Evolutionary conservation across 2,797 vertebrate genomes (phyloP).

Genomic region (Gymnothorax javanicus): DNA sequence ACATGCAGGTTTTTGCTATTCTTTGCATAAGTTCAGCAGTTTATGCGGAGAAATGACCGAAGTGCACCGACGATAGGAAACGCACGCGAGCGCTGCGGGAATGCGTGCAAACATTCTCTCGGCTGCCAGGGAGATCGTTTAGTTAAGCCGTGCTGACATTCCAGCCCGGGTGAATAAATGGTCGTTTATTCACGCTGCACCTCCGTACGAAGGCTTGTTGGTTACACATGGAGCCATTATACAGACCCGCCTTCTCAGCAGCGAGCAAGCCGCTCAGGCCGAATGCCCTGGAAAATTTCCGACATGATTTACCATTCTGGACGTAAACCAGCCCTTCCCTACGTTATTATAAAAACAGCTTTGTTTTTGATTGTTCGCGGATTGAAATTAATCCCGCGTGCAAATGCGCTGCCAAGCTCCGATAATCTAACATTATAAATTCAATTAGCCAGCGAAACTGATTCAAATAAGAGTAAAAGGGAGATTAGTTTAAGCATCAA

Average conservation of each 20-base stretch:
- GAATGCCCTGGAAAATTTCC: neutral
- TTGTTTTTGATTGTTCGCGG: conserved; percentile 32
- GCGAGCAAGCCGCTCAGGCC: conserved; percentile 30
- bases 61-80: neutral
- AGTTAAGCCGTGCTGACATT: neutral
- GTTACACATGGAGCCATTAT: neutral
- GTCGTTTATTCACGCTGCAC: conserved; percentile 25
- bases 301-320: conserved; percentile 16
- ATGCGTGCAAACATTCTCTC: conserved; percentile 4
- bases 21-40: neutral
- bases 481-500: neutral
- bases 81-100: neutral
- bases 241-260: neutral
- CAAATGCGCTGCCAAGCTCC: conserved; percentile 24
- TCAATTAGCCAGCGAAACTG: conserved; percentile 43
- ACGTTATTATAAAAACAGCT: conserved; percentile 14
- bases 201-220: conserved; percentile 22
- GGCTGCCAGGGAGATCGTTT: neutral
- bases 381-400: conserved; percentile 46
- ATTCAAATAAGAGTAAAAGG: conserved; percentile 5
- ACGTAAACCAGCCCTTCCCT: neutral
- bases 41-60: neutral
- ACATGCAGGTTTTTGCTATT: neutral
- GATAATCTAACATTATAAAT: conserved; percentile 38
- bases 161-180: neutral